Percentiles rank a stretch among this genome's conserved stretches.
Conservation (phyloP, 2,888 invertebrate genomes). For the Molorchus minor region DNA sequence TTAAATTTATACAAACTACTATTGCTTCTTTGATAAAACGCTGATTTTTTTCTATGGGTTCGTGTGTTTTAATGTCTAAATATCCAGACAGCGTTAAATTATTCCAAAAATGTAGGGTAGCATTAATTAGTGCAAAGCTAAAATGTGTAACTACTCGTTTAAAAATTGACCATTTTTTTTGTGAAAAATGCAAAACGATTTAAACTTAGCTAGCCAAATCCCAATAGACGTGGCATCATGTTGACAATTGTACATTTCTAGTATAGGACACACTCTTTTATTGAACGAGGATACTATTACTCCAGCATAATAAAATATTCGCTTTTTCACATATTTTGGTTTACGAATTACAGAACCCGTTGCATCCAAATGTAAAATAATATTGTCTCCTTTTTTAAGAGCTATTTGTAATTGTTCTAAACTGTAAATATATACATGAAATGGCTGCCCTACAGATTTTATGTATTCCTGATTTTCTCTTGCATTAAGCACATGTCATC, state of each 20-base stretch:
- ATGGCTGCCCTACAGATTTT: constrained; percentile 20
- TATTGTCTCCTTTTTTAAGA: not conserved
- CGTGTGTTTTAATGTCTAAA: constrained; percentile 6
- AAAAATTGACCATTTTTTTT: constrained; percentile 22
- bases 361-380: constrained; percentile 17
- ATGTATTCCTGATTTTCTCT: constrained; percentile 14
- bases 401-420: constrained; percentile 8
- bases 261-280: constrained; percentile 9
- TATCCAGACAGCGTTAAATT: constrained; percentile 4
- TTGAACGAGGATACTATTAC: constrained; percentile 10
- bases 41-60: not conserved
- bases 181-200: not conserved
- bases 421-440: constrained; percentile 18
- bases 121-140: constrained; percentile 20
- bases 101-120: constrained; percentile 10
- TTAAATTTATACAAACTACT: constrained; percentile 2
- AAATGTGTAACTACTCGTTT: constrained; percentile 12
- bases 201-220: constrained; percentile 14
- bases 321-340: constrained; percentile 5
- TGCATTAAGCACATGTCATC: constrained; percentile 20
- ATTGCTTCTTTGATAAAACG: constrained; percentile 19
- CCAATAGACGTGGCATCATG: constrained; percentile 19
- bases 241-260: constrained; percentile 17
- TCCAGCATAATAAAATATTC: constrained; percentile 26
- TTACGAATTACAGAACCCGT: constrained; percentile 15